These are phyloP conservation scores for Aphidius ervi DNA, from an alignment of 1,140 invertebrate species.

Conservation along the genomic window DNA sequence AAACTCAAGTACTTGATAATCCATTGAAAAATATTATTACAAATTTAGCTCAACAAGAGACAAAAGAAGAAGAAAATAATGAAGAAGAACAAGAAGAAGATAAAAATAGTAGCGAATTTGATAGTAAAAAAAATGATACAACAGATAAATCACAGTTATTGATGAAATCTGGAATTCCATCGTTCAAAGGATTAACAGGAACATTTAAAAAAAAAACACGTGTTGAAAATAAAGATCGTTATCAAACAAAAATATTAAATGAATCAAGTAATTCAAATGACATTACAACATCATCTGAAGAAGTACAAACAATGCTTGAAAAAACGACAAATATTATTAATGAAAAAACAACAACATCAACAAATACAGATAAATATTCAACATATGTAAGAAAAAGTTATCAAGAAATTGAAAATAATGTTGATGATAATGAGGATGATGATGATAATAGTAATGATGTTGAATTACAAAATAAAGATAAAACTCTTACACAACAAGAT, in stretches of 20 bases:
- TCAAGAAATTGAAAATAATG: constrained; percentile 62
- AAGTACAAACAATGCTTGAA: constrained; percentile 51
- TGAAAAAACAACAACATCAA: constrained; percentile 43
- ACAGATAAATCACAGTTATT: constrained; percentile 19
- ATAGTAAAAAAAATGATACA: constrained; percentile 1
- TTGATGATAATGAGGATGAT: constrained; percentile 26
- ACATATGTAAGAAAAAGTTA: too few relatives aligned
- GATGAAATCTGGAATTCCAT: constrained; percentile 48
- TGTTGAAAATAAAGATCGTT: constrained; percentile 50
- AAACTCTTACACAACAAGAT: too few relatives aligned
- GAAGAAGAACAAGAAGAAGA: constrained; percentile 30
- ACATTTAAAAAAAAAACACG: constrained; percentile 57
- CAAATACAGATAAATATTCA: constrained; percentile 31
- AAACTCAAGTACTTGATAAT: constrained; percentile 61
- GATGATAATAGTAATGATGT: too few relatives aligned
- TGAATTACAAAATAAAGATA: too few relatives aligned
- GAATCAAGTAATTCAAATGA: constrained; percentile 35
- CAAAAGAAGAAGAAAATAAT: constrained; percentile 38
- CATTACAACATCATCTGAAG: constrained; percentile 31
- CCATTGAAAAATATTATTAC: constrained; percentile 24
- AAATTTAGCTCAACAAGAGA: constrained; percentile 19
- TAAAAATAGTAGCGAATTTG: constrained; percentile 32
- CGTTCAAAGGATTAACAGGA: constrained; percentile 49
- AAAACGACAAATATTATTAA: constrained; percentile 22
- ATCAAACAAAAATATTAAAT: constrained; percentile 61